phyloP scores from a whole-genome alignment of 2,888 invertebrate species.

The Brassicogethes aeneus region DNA sequence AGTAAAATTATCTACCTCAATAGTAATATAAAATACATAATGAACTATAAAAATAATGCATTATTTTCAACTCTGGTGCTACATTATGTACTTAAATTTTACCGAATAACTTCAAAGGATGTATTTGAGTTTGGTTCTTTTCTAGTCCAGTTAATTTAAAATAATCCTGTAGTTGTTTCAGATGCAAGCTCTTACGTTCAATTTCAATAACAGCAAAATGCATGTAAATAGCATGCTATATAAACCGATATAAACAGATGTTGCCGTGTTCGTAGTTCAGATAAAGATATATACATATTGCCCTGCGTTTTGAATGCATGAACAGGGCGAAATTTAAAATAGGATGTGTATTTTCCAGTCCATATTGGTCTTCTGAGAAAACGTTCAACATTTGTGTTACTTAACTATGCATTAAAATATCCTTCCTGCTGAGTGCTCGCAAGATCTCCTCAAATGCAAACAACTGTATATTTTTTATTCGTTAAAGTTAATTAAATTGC shows the following conservation, averaged over 20 bases:
- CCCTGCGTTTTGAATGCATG: slow-evolving; percentile 20
- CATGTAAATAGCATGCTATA: not conserved
- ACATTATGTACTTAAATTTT: too few species aligned
- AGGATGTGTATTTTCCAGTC: slow-evolving; percentile 24
- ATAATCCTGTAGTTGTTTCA: too few species aligned
- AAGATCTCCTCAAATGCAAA: slow-evolving; percentile 20
- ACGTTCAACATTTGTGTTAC: slow-evolving; percentile 25
- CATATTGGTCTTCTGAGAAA: slow-evolving; percentile 31
- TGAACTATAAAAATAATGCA: too few species aligned
- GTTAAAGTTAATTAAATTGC: slow-evolving; percentile 13
- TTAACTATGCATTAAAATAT: slow-evolving; percentile 36
- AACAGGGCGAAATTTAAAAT: slow-evolving; percentile 24
- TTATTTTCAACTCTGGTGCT: too few species aligned
- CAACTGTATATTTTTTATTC: slow-evolving; percentile 19
- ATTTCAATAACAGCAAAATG: not conserved
- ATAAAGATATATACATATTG: slow-evolving; percentile 23
- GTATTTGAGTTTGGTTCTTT: too few species aligned
- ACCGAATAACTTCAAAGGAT: too few species aligned
- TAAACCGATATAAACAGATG: slow-evolving; percentile 13
- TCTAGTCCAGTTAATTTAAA: too few species aligned
- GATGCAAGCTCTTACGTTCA: too few species aligned
- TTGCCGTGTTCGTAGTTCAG: slow-evolving; percentile 18
- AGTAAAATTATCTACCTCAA: too few species aligned
- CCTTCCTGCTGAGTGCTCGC: slow-evolving; percentile 16
- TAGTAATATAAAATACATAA: too few species aligned